These are phyloP conservation scores for Bradypus variegatus DNA, from an alignment of 2,797 vertebrate genomes.

Conservation along the genomic window DNA sequence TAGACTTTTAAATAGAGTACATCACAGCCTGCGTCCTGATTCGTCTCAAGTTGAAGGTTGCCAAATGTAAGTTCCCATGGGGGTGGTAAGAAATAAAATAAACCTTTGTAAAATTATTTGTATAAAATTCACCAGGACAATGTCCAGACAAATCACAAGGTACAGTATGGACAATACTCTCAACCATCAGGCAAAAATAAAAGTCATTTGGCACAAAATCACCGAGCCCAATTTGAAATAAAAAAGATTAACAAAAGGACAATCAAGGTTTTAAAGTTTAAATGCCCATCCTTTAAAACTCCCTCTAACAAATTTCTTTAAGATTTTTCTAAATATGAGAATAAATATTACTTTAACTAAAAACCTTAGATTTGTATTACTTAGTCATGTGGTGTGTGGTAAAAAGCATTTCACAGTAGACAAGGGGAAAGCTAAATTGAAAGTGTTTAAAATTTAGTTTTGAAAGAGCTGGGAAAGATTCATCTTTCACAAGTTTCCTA, in stretches of 20 bases:
- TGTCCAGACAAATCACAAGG: slow-evolving; percentile 13
- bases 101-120: slow-evolving; percentile 47
- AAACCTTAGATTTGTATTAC: not conserved
- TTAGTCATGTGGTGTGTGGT: not conserved
- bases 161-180: slow-evolving; percentile 35
- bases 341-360: not conserved
- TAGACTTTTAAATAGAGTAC: slow-evolving; percentile 24
- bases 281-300: not conserved
- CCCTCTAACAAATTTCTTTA: not conserved
- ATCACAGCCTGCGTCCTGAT: not conserved
- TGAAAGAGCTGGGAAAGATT: not conserved
- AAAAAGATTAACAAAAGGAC: slow-evolving; percentile 40
- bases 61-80: slow-evolving; percentile 29
- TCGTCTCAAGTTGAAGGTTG: slow-evolving; percentile 26
- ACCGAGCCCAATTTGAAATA: slow-evolving; percentile 47
- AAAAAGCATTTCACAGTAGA: not conserved
- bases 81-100: slow-evolving; percentile 35
- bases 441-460: slow-evolving; percentile 17
- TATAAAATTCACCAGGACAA: slow-evolving; percentile 46
- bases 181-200: slow-evolving; percentile 46
- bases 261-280: slow-evolving; percentile 32
- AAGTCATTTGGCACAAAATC: slow-evolving; percentile 45
- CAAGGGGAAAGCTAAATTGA: not conserved
- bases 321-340: not conserved
- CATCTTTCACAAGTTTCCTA: not conserved